phyloP scores from a whole-genome alignment of 1,140 invertebrate genomes.

The Listronotus bonariensis region DNA sequence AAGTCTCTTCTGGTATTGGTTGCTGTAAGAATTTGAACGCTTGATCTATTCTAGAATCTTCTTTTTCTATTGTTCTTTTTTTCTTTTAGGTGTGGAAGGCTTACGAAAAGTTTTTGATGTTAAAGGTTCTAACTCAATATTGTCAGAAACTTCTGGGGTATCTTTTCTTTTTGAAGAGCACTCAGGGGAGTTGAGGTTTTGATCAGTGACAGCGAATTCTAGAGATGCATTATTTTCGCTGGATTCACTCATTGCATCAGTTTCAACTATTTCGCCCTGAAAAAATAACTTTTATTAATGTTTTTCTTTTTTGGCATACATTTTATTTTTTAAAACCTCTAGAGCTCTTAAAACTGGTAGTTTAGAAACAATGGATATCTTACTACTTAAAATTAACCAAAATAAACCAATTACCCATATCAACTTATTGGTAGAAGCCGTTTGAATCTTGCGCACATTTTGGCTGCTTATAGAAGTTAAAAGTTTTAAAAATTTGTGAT shows the following conservation, averaged over 20 bases:
- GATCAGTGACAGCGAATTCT: not conserved
- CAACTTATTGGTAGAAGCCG: too few species aligned
- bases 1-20: too few species aligned
- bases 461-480: too few species aligned
- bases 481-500: too few species aligned
- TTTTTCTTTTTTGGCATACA: not conserved
- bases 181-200: not conserved
- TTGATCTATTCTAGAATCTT: not conserved
- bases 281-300: not conserved
- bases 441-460: too few species aligned
- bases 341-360: not conserved
- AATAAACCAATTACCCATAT: not conserved
- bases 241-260: conserved; percentile 1
- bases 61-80: too few species aligned
- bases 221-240: not conserved
- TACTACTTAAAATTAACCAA: conserved; percentile 1
- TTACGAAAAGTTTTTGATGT: too few species aligned
- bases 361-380: conserved; percentile 2
- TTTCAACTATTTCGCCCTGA: conserved; percentile 3
- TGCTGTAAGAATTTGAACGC: not conserved
- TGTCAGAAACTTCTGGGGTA: not conserved
- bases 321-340: not conserved
- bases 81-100: conserved; percentile 1
- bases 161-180: conserved; percentile 2
- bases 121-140: not conserved